Percentiles rank a stretch among this genome's conserved stretches.
Evolutionary conservation across 2,888 invertebrate species (phyloP).

Genomic region (Philhelius pedissequus): DNA sequence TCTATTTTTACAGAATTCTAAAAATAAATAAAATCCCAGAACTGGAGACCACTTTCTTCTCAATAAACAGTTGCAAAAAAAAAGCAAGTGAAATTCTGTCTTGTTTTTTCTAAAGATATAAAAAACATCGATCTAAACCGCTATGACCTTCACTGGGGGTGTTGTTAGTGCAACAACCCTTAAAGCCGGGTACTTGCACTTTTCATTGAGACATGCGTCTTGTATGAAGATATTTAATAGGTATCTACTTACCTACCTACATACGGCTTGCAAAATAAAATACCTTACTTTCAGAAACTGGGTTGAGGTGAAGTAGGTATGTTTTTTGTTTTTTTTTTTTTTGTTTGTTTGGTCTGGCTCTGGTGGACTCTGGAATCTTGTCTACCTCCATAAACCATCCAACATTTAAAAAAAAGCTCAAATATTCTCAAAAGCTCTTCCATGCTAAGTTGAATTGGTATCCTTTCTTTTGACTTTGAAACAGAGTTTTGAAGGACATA

Average conservation of each 20-base stretch:
- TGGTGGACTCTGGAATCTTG: neutral
- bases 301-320: neutral
- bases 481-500: slow-evolving; percentile 68
- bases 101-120: neutral
- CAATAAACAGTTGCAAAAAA: no score
- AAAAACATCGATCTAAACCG: neutral
- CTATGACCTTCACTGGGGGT: slow-evolving; percentile 55
- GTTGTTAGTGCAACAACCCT: slow-evolving; percentile 62
- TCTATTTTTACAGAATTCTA: slow-evolving; percentile 55
- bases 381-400: no score
- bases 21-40: slow-evolving; percentile 28
- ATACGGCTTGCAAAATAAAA: no score
- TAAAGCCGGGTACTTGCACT: slow-evolving; percentile 66
- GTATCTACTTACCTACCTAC: no score
- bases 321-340: no score
- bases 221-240: neutral
- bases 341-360: neutral
- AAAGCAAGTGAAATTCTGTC: neutral
- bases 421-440: slow-evolving; percentile 25
- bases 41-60: slow-evolving; percentile 51
- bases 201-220: slow-evolving; percentile 63
- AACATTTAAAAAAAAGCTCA: slow-evolving; percentile 54
- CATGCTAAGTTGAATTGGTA: neutral
- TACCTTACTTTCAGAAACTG: slow-evolving; percentile 5
- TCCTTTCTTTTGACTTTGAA: slow-evolving; percentile 70